Base-by-base conservation (phyloP, 1,140 invertebrate genomes). In the Drosophila takahashii region DNA sequence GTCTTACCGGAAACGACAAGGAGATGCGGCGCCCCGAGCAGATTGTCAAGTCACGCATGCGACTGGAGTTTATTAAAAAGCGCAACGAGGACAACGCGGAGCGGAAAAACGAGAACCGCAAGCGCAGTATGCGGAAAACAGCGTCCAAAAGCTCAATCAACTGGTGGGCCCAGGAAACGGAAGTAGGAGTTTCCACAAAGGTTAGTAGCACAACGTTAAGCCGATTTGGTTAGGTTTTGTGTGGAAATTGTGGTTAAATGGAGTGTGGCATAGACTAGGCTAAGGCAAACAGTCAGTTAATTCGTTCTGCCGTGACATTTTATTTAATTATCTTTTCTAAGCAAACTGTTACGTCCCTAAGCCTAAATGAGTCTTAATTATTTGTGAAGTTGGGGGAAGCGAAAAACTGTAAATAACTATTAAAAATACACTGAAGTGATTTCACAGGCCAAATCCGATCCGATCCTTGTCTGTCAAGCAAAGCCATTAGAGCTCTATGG, bases 11-110 rank as follows among this genome's bases (percentile, higher is more conserved):
- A 15, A 75, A 77, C 3, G 93, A 92, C 52, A 92, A 87, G 32
- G 96, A 96, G 84, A 52, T 96, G 37, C 96, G 95, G 76, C 93
- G 92, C 16, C 94, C 94, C 0, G 95, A 96, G 60, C 94, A 96
- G 81, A 95, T 97, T 64, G 84, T 96, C 3, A 96, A 96, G 81
- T 92, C 93, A 2, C 93, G 96, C 57, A 81, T 92, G 83, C 86
- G 92, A 13, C 52, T 92, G 34, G 91, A 92, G 42, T 76, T 78
- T 22, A 91, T 92, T 27, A 92, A 86, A 57, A 83, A 78, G 39
- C 78, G 74, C 15, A 81, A 91, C 57, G 76, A 79, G 39, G 81
- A 81, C 6, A 92, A 89, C 74, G 74, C 57, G 3, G 50, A 59
- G 50, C 76, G 79, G 56, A 91, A 81, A 29, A 48, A 71, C 0